Conservation (phyloP, 2,888 invertebrate species). For the Steinernema hermaphroditum region DNA sequence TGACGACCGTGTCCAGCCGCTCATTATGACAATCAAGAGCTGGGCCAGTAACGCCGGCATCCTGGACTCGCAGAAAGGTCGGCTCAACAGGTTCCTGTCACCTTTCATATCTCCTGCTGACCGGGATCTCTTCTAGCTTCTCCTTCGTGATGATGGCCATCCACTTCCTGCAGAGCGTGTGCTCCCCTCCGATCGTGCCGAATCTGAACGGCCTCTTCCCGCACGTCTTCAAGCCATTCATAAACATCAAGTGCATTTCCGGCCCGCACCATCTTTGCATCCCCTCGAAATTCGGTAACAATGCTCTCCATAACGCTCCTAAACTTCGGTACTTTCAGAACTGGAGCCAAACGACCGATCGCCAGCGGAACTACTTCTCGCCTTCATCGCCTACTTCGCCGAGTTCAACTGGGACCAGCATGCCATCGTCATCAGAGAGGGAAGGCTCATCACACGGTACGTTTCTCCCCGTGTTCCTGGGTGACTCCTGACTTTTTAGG, state of each 20-base stretch:
- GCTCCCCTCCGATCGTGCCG: not conserved
- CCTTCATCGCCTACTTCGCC: conserved; percentile 9
- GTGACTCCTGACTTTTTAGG: not conserved
- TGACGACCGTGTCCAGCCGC: not conserved
- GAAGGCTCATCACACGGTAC: not conserved
- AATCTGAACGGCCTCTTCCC: not conserved
- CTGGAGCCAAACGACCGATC: not conserved
- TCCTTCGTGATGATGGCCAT: conserved; percentile 28
- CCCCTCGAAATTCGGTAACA: not conserved
- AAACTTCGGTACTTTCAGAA: not conserved
- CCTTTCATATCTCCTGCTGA: too few species aligned
- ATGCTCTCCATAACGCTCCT: not conserved
- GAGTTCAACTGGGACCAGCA: conserved; percentile 5
- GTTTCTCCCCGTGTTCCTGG: not conserved
- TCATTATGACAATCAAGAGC: not conserved
- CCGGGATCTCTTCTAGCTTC: conserved; percentile 12
- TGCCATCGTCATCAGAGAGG: conserved; percentile 4
- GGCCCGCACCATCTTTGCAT: not conserved
- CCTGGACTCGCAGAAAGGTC: not conserved
- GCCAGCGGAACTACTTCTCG: not conserved
- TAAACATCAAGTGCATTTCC: not conserved
- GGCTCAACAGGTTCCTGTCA: not conserved
- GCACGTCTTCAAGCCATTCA: not conserved
- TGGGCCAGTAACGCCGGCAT: not conserved
- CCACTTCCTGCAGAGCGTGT: conserved; percentile 22